Base-by-base conservation (phyloP, 1,140 invertebrate genomes). In the Camponotus vicinus region DNA sequence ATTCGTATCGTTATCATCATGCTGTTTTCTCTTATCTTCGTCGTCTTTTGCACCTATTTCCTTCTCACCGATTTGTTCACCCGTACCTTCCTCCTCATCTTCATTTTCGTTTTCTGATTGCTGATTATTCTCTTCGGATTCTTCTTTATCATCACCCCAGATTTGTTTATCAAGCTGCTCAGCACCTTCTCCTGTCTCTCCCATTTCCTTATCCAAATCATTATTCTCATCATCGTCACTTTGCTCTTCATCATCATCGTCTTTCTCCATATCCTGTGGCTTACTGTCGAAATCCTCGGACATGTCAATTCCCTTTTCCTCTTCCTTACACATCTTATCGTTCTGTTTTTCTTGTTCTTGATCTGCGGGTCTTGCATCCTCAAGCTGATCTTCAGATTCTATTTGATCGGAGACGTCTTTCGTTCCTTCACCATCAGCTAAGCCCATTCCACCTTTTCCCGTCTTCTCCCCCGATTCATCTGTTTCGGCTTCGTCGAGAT, bases 361-460 rank as follows among this genome's bases (percentile, higher is more conserved):
- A 27, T 97, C 98, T 13, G 97, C 97, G 69, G 97, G 96, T 92
- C 97, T 96, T 0, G 98, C 97, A 90, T 98, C 98, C 85, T 99
- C 98, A 37, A 99, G 94, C 94, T 99, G 99, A 96, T 99, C 99
- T 96, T 99, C 97, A 71, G 96, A 97, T 94, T 99, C 98, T 52
- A 99, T 98, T 93, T 96, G 96, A 76, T 99, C 98, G 1, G 98
- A 99, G 6, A 99, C 98, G 95, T 99, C 99, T 92, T 98, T 98
- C 85, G 98, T 96, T 11, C 98, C 99, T 90, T 99, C 97, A 0
- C 99, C 99, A 88, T 99, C 98, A 0, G 98, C 98, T 2, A 99
- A 95, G 0, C 99, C 99, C 94, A 97, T 97, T 13, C 97, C 98
- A 76, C 97, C 96, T 89, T 94, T 93, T 2, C 91, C 86, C 96